These are phyloP conservation scores for Ochropacha duplaris DNA, from an alignment of 2,888 invertebrate species.

Conservation along the genomic window DNA sequence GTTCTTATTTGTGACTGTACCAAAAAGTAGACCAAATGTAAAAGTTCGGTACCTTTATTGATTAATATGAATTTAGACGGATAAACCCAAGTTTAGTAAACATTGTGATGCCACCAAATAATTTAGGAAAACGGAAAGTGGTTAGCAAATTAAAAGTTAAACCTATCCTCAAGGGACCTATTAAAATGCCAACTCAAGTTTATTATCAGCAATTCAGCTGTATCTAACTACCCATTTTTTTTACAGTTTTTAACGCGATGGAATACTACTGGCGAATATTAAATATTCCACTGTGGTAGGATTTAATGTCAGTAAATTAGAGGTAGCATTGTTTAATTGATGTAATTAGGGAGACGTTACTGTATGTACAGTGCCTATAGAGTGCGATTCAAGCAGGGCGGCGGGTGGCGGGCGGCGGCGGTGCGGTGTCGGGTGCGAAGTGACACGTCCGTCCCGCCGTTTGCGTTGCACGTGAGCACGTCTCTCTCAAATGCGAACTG, in stretches of 20 bases:
- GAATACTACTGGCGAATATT: slow-evolving; percentile 25
- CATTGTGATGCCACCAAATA: too few species aligned
- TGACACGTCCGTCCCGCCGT: slow-evolving; percentile 45
- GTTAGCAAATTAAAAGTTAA: neutral
- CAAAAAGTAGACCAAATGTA: too few species aligned
- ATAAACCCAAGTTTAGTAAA: too few species aligned
- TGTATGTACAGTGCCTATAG: too few species aligned
- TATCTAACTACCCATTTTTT: neutral
- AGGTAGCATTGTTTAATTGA: slow-evolving; percentile 55
- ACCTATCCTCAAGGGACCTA: neutral
- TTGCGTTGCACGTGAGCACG: slow-evolving; percentile 44
- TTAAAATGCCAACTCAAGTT: neutral
- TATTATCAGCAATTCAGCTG: neutral
- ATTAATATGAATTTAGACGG: too few species aligned
- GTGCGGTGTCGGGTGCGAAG: slow-evolving; percentile 34
- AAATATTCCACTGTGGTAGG: slow-evolving; percentile 54
- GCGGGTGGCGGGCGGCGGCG: slow-evolving; percentile 22
- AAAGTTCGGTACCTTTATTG: too few species aligned
- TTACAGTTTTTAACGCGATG: neutral
- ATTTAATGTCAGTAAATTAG: slow-evolving; percentile 51
- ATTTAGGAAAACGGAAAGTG: neutral
- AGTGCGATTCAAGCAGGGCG: slow-evolving; percentile 28
- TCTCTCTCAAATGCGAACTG: slow-evolving; percentile 45
- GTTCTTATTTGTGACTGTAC: too few species aligned
- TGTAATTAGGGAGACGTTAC: slow-evolving; percentile 57